Conservation (phyloP, 1,140 invertebrate species). For the Panagrolaimus sp. region DNA sequence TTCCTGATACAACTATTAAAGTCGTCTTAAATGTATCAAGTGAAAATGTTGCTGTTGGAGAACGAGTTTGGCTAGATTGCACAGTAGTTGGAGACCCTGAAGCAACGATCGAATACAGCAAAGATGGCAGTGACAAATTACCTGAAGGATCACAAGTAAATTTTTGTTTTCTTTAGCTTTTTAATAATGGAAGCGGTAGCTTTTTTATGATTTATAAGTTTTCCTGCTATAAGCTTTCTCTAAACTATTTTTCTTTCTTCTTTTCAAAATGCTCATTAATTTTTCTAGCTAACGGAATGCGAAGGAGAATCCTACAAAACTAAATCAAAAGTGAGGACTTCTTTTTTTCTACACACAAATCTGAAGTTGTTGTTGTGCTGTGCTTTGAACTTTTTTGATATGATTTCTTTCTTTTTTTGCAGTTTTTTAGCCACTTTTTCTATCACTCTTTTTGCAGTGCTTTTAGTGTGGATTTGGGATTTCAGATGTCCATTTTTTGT, state of each 20-base stretch:
- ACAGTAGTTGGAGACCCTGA: slow-evolving; percentile 51
- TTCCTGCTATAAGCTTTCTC: neutral
- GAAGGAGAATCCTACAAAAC: slow-evolving; percentile 25
- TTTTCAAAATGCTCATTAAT: neutral
- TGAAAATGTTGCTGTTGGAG: slow-evolving; percentile 51
- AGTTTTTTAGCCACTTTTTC: too few relatives aligned
- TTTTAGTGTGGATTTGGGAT: neutral
- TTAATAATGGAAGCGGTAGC: neutral
- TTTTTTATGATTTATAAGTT: neutral
- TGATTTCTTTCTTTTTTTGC: neutral
- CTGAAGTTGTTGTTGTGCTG: too few relatives aligned
- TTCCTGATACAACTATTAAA: slow-evolving; percentile 58
- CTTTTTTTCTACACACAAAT: too few relatives aligned
- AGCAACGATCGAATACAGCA: slow-evolving; percentile 49
- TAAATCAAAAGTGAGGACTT: slow-evolving; percentile 23
- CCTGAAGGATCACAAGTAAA: slow-evolving; percentile 51
- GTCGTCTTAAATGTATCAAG: slow-evolving; percentile 51
- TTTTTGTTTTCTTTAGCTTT: neutral
- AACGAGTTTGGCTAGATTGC: slow-evolving; percentile 55
- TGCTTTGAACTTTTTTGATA: slow-evolving; percentile 10
- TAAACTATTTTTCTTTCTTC: neutral
- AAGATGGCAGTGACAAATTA: slow-evolving; percentile 48
- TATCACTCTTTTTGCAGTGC: neutral
- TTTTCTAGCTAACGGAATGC: slow-evolving; percentile 34
- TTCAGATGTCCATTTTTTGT: neutral